phyloP scores from a whole-genome alignment of 64 coral and sea anemone genomes.

The Dendrophyllia cribrosa region DNA sequence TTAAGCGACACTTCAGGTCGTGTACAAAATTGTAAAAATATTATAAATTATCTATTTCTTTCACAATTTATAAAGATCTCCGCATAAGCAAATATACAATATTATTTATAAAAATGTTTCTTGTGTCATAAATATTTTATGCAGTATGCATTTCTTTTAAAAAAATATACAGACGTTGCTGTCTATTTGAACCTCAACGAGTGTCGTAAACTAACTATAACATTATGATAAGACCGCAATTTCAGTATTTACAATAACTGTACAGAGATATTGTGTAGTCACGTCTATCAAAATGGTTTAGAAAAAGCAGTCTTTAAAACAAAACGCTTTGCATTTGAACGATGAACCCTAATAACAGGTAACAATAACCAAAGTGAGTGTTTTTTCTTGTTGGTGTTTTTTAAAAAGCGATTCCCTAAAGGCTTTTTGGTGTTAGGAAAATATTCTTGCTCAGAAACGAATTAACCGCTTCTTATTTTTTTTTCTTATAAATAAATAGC shows the following conservation, averaged over 20 bases:
- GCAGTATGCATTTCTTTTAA: conserved; percentile 31
- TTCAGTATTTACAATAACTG: conserved; percentile 48
- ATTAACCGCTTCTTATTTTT: conserved; percentile 21
- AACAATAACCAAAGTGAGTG: neutral
- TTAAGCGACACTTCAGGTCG: conserved; percentile 37
- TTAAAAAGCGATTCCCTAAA: neutral
- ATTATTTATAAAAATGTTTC: conserved; percentile 55
- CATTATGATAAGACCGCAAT: conserved; percentile 4
- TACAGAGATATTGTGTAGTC: conserved; percentile 2
- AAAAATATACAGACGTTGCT: conserved; percentile 49
- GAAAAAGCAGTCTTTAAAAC: conserved; percentile 34
- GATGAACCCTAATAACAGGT: neutral
- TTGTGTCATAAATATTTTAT: conserved; percentile 59
- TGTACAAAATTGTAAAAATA: conserved; percentile 56
- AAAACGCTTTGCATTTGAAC: neutral
- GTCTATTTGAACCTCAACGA: conserved; percentile 19
- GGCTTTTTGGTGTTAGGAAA: neutral
- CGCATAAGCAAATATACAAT: conserved; percentile 66
- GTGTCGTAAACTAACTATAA: conserved; percentile 30
- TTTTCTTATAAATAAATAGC: conserved; percentile 49
- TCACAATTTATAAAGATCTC: conserved; percentile 62
- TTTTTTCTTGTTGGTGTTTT: neutral
- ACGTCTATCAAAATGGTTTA: neutral
- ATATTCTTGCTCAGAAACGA: conserved; percentile 26
- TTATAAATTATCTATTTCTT: conserved; percentile 66